Evolutionary conservation across 2,888 invertebrate species (phyloP).

Genomic region (Hyles lineata): DNA sequence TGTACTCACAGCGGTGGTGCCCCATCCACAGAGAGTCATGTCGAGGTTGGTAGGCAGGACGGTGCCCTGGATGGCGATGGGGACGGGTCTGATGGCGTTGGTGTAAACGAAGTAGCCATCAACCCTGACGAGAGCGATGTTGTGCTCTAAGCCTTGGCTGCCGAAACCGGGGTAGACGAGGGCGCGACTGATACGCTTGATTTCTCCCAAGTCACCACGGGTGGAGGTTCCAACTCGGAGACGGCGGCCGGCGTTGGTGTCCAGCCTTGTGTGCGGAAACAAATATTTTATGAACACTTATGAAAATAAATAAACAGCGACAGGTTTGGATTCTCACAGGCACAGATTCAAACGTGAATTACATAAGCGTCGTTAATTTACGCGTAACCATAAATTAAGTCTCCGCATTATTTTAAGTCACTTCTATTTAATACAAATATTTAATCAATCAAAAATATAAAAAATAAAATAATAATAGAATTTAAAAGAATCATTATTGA

Average conservation of each 20-base stretch:
- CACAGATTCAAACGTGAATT: no score
- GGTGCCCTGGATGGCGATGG: conserved; percentile 41
- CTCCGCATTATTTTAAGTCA: no score
- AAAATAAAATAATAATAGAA: no score
- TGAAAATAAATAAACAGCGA: neutral
- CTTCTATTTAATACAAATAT: no score
- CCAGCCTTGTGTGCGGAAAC: conserved; percentile 34
- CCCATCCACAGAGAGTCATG: conserved; percentile 43
- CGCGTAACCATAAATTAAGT: no score
- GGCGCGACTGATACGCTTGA: conserved; percentile 31
- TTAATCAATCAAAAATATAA: no score
- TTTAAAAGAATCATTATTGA: no score
- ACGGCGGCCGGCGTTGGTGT: conserved; percentile 35
- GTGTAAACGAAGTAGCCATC: conserved; percentile 31
- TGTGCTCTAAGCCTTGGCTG: conserved; percentile 34
- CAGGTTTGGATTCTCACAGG: no score
- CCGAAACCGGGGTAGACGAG: conserved; percentile 42
- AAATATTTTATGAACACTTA: neutral
- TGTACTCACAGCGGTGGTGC: conserved; percentile 46
- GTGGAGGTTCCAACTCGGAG: conserved; percentile 45
- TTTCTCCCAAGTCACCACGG: conserved; percentile 39
- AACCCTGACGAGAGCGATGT: conserved; percentile 42
- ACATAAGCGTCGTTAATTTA: no score
- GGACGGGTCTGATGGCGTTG: conserved; percentile 32
- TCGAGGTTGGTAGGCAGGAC: conserved; percentile 36